A percentile compares a stretch with the other conserved stretches of the same genome.
Conservation (phyloP, 2,113 vertebrate genomes). For the Oophaga pumilio region DNA sequence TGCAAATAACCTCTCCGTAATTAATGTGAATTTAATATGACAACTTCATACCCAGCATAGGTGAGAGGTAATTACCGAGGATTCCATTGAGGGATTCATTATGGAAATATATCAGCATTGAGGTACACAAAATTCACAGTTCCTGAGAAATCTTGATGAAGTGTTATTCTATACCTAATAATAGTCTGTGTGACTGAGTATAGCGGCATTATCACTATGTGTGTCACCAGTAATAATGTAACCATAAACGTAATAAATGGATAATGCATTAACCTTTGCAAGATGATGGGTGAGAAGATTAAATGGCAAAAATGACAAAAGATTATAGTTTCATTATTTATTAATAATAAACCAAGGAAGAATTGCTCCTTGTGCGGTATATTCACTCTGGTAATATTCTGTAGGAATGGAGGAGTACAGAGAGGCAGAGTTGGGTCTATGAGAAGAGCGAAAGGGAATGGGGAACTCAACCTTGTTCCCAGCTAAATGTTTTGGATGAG, state of each 20-base stretch:
- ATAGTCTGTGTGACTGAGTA: conserved; percentile 14
- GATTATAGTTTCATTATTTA: not conserved
- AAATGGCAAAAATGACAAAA: not conserved
- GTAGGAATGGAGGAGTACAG: not conserved
- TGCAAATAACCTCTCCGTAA: not conserved
- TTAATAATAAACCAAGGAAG: not conserved
- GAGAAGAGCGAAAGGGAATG: too few species aligned
- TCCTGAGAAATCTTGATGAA: conserved; percentile 7
- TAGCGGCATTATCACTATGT: not conserved
- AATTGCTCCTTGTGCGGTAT: not conserved
- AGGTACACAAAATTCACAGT: conserved; percentile 15
- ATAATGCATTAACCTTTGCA: not conserved
- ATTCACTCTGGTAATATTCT: not conserved
- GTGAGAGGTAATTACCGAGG: not conserved
- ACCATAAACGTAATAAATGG: not conserved
- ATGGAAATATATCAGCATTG: not conserved
- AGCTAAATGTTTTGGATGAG: too few species aligned
- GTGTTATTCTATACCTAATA: conserved; percentile 43
- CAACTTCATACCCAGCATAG: not conserved
- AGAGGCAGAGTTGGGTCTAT: not conserved
- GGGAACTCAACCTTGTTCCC: too few species aligned
- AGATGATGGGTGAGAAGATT: not conserved
- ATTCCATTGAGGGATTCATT: not conserved
- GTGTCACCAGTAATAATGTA: not conserved
- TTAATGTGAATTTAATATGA: not conserved